phyloP scores from a whole-genome alignment of 2,888 invertebrate genomes.

The Ectobius pallidus region DNA sequence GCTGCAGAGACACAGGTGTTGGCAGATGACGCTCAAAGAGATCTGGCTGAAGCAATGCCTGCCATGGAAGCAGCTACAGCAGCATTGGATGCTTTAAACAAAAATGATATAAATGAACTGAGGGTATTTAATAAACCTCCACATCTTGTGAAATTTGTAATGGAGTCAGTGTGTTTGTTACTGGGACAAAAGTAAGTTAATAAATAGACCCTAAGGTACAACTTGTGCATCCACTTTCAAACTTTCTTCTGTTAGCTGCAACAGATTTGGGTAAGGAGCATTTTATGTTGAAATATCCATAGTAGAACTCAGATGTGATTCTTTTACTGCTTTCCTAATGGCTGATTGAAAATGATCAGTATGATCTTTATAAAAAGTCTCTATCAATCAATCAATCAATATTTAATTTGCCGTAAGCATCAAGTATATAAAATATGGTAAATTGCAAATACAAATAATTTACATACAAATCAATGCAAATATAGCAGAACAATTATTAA shows the following conservation, averaged over 20 bases:
- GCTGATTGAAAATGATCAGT: too few species aligned
- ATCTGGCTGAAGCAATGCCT: slow-evolving; percentile 85
- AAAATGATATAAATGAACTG: slow-evolving; percentile 88
- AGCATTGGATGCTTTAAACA: slow-evolving; percentile 84
- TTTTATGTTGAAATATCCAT: not conserved
- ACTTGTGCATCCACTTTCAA: too few species aligned
- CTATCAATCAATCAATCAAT: too few species aligned
- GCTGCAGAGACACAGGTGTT: slow-evolving; percentile 82
- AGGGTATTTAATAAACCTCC: slow-evolving; percentile 90
- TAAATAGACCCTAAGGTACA: too few species aligned
- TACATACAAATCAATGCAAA: too few species aligned
- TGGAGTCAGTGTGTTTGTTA: slow-evolving; percentile 90
- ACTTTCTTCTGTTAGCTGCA: too few species aligned
- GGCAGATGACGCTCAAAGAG: slow-evolving; percentile 84
- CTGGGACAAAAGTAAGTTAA: slow-evolving; percentile 75
- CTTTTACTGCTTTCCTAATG: too few species aligned
- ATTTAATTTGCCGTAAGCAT: too few species aligned
- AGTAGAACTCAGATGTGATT: not conserved
- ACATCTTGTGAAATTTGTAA: slow-evolving; percentile 82
- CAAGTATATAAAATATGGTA: too few species aligned
- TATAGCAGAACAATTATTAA: too few species aligned
- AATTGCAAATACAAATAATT: too few species aligned
- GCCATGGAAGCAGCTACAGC: slow-evolving; percentile 84
- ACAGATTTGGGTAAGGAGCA: not conserved
- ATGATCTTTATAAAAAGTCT: too few species aligned